Evolutionary conservation across 2,113 vertebrate genomes (phyloP), one percentile per base, ranked within the genome.

Genomic region (Atlantisia rogersi): DNA sequence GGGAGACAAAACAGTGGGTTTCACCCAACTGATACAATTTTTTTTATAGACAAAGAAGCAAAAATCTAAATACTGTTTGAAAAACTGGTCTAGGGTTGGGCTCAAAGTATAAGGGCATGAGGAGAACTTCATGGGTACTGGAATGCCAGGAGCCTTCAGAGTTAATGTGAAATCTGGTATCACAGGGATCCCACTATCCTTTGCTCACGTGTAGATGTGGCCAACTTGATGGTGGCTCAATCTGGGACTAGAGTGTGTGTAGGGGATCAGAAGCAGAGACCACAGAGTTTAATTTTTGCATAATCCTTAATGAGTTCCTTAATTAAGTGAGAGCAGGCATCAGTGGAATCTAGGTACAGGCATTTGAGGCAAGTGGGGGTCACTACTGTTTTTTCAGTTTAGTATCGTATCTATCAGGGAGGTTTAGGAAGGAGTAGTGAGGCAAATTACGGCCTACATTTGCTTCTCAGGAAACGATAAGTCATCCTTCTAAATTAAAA

Each of bases 381-480:
- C 42, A 46, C 53, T 32, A 42, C 13, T 17, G 5, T 26, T 50
- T 63, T 83, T 42, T 29, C 2, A 55, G 53, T 53, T 18, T 63
- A 53, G 28, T n/a, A 21, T 17, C 16, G 8, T 53, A 35, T 50
- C 32, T 76, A 6, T 52, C 13, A 48, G 11, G 0, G 4, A 80
- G 39, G 40, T 42, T 81, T 56, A 69, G 50, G 44, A 87, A 52
- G 39, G 64, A 7, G 20, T 5, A 35, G 15, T 11, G 77, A 89
- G 35, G 48, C 14, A 73, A 69, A 48, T 52, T 84, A 81, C 48
- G 40, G 73, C 40, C 59, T 87, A 78, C 46, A 78, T 78, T 90
- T 84, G 89, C 74, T 86, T 92, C 93, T 93, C 52, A 87, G 69
- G 81, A 95, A 93, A 81, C 69, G 53, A 69, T 56, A 55, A 81